phyloP scores from a whole-genome alignment of 2,888 invertebrate genomes.

The Cerceris ruficornis region DNA sequence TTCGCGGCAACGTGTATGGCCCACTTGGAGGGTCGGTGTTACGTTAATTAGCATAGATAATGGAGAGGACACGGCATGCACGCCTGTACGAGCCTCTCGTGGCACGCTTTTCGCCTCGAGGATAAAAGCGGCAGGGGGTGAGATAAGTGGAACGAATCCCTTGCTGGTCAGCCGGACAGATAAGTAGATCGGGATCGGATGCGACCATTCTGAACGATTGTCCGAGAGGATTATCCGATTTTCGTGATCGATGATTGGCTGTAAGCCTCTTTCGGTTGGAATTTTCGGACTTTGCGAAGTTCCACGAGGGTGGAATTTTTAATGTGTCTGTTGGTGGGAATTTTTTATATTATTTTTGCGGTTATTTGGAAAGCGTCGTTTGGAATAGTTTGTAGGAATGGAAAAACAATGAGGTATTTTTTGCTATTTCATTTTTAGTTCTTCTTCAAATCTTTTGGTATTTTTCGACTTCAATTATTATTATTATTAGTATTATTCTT shows the following conservation, averaged over 20 bases:
- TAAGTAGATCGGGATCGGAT: slow-evolving; percentile 41
- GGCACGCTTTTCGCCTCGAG: slow-evolving; percentile 63
- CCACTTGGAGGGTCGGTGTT: slow-evolving; percentile 49
- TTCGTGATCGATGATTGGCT: slow-evolving; percentile 1
- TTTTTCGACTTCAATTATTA: no score
- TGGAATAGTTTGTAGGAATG: no score
- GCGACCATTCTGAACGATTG: slow-evolving; percentile 5
- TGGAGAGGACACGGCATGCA: slow-evolving; percentile 45
- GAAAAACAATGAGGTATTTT: no score
- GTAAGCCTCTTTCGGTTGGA: not conserved
- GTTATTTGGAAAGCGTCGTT: no score
- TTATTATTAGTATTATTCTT: no score
- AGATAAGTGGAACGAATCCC: slow-evolving; percentile 54
- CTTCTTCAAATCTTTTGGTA: no score
- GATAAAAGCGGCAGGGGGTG: slow-evolving; percentile 37
- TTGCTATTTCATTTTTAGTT: no score
- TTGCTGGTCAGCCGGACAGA: slow-evolving; percentile 49
- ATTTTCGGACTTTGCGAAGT: no score
- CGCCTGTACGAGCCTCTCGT: slow-evolving; percentile 54
- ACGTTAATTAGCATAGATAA: slow-evolving; percentile 79
- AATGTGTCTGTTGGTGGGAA: no score
- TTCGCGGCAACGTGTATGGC: slow-evolving; percentile 15
- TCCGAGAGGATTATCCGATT: slow-evolving; percentile 9
- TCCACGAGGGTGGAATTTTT: no score
- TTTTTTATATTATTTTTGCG: no score